Percentiles rank a stretch among this genome's conserved stretches.
Evolutionary conservation across 2,888 invertebrate species (phyloP).

Genomic region (Arctia plantaginis): DNA sequence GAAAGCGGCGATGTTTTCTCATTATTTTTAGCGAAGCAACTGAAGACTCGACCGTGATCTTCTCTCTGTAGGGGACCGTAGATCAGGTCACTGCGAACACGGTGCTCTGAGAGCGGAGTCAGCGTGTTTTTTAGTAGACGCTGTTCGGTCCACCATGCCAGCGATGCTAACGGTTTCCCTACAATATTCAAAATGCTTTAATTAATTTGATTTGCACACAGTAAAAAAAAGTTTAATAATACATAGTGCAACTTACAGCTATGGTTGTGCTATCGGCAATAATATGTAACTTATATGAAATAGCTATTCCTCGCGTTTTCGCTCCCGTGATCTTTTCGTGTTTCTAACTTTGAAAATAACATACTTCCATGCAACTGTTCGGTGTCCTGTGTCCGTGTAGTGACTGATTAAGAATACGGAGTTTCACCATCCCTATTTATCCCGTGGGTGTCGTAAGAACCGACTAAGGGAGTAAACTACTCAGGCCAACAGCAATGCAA

Average conservation of each 20-base stretch:
- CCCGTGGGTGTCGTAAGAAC: no score
- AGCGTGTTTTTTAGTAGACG: constrained; percentile 87
- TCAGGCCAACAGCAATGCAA: no score
- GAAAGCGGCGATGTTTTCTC: constrained; percentile 88
- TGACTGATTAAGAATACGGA: no score
- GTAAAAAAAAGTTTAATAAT: neutral
- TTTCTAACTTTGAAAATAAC: neutral
- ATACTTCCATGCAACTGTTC: neutral
- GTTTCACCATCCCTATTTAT: no score
- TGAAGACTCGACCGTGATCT: constrained; percentile 88
- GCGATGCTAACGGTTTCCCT: constrained; percentile 89
- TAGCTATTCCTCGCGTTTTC: neutral
- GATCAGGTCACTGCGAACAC: constrained; percentile 88
- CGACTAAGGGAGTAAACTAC: no score
- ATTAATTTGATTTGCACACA: neutral
- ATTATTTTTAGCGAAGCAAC: constrained; percentile 90
- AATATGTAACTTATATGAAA: neutral
- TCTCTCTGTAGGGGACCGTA: constrained; percentile 88
- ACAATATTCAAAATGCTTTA: constrained; percentile 13
- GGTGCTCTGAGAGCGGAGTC: constrained; percentile 87
- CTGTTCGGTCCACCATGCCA: constrained; percentile 90
- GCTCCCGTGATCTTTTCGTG: no score
- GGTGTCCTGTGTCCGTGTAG: no score
- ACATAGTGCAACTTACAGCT: neutral
- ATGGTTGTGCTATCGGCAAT: neutral